Evolutionary conservation across 2,888 invertebrate genomes (phyloP).

Genomic region (Steinernema carpocapsae): DNA sequence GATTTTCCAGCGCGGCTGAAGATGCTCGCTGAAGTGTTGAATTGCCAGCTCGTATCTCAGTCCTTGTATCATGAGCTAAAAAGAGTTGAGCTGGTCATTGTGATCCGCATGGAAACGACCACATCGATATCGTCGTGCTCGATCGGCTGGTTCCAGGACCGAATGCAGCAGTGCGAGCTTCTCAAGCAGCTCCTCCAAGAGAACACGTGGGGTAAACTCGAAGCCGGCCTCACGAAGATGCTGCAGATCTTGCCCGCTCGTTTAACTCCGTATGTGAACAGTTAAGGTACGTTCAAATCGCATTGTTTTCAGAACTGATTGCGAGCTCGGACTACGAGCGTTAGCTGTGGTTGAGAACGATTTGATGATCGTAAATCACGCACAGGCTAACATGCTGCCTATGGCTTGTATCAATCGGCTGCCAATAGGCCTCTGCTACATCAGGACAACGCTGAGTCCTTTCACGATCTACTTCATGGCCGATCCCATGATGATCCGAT

Average conservation of each 20-base stretch:
- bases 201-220: slow-evolving; percentile 8
- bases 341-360: neutral
- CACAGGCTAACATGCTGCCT: neutral
- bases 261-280: neutral
- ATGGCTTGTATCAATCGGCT: slow-evolving; percentile 18
- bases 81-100: neutral
- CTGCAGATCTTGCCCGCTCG: neutral
- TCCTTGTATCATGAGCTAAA: slow-evolving; percentile 4
- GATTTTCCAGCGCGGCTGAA: slow-evolving; percentile 13
- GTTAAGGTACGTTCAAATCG: neutral
- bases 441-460: neutral
- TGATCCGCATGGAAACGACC: neutral
- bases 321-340: neutral
- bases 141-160: slow-evolving; percentile 13
- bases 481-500: slow-evolving; percentile 2
- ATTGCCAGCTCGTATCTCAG: slow-evolving; percentile 17
- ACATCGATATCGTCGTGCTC: neutral
- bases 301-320: neutral
- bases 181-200: neutral
- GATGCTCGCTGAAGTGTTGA: slow-evolving; percentile 22
- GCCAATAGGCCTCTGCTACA: neutral
- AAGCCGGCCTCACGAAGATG: slow-evolving; percentile 9
- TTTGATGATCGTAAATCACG: neutral
- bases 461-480: slow-evolving; percentile 22
- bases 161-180: neutral